Evolutionary conservation across 2,888 invertebrate species (phyloP).

Genomic region (Tinea trinotella): DNA sequence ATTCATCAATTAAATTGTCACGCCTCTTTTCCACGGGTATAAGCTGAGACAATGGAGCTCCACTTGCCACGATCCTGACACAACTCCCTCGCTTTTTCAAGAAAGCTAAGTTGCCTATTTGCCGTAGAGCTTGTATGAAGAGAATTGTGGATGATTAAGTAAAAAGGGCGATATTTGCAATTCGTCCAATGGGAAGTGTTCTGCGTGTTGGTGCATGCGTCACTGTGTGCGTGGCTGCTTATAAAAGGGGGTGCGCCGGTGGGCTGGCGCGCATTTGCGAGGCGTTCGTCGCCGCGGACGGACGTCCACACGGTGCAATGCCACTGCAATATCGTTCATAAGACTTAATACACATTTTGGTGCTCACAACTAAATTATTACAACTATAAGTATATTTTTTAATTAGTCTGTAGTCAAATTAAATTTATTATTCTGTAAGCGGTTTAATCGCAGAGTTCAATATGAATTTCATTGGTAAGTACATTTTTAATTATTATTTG

Average conservation of each 20-base stretch:
- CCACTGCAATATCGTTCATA: conserved; percentile 23
- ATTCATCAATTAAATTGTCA: too few species aligned
- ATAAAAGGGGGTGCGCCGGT: conserved; percentile 37
- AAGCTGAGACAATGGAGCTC: too few species aligned
- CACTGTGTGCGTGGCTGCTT: conserved; percentile 27
- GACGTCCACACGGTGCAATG: conserved; percentile 42
- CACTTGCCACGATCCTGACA: too few species aligned
- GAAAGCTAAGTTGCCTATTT: too few species aligned
- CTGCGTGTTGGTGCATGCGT: neutral
- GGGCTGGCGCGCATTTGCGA: conserved; percentile 43
- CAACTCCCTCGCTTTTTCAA: too few species aligned
- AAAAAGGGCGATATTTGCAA: neutral
- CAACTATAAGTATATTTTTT: neutral
- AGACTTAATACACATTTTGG: conserved; percentile 9
- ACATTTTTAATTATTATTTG: conserved; percentile 14
- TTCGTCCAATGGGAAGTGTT: neutral
- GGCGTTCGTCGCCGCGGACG: conserved; percentile 42
- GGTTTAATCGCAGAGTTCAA: conserved; percentile 28
- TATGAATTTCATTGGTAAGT: conserved; percentile 68
- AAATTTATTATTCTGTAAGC: neutral
- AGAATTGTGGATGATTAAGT: conserved; percentile 7
- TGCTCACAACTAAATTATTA: conserved; percentile 11
- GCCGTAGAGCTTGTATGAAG: too few species aligned
- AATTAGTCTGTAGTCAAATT: neutral
- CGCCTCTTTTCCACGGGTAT: too few species aligned